A percentile compares a stretch with the other conserved stretches of the same genome.
Conservation (phyloP, 2,888 invertebrate species). For the Cylloceria caligata region DNA sequence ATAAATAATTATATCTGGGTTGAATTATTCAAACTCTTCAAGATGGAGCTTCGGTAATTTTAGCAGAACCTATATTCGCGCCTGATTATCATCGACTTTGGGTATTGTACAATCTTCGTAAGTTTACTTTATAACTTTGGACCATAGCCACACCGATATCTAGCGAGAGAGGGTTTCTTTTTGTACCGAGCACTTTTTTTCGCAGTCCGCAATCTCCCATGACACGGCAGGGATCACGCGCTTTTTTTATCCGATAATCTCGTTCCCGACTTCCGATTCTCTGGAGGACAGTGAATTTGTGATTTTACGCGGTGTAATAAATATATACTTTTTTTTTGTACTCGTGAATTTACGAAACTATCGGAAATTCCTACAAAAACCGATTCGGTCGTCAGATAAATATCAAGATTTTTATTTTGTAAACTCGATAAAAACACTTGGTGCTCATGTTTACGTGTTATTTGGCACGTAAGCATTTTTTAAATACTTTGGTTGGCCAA, state of each 20-base stretch:
- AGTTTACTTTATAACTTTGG: constrained; percentile 27
- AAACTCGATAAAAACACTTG: no score
- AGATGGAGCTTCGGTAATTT: constrained; percentile 1
- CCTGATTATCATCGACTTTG: constrained; percentile 28
- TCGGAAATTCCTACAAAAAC: no score
- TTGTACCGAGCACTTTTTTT: neutral
- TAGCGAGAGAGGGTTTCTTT: constrained; percentile 9
- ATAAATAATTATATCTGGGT: no score
- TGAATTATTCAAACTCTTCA: neutral
- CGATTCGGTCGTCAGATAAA: no score
- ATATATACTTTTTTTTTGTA: no score
- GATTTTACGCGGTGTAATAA: no score
- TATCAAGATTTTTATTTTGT: no score
- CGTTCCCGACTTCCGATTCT: neutral
- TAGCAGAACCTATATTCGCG: neutral
- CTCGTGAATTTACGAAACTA: no score
- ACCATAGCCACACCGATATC: neutral
- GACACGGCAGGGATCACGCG: no score
- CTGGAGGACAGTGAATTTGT: neutral
- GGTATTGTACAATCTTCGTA: constrained; percentile 14
- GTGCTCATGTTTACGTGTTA: no score
- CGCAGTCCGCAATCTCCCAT: neutral
- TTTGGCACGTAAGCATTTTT: no score
- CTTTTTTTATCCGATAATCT: no score
- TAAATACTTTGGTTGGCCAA: neutral